Conservation (phyloP, 2,888 invertebrate species). For the Drosophila histrio region DNA sequence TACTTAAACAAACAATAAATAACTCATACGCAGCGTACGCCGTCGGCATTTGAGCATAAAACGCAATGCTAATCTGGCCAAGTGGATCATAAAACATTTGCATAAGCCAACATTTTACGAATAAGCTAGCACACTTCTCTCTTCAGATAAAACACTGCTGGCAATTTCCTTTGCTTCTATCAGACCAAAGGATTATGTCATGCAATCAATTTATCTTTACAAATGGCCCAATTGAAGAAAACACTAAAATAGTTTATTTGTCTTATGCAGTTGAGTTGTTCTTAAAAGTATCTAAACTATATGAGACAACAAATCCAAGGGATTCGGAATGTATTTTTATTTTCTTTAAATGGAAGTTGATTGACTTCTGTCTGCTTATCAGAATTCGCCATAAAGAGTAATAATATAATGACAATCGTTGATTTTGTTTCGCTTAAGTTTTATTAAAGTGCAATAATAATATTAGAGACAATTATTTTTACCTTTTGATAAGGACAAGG, state of each 20-base stretch:
- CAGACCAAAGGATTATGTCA: neutral
- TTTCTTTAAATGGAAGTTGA: no score
- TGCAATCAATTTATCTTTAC: neutral
- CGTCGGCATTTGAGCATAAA: slow-evolving; percentile 43
- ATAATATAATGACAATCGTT: no score
- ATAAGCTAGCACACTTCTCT: slow-evolving; percentile 6
- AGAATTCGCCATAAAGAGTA: no score
- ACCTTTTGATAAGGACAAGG: no score
- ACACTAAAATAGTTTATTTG: neutral
- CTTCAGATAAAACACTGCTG: neutral
- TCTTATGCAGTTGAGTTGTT: neutral
- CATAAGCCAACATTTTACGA: slow-evolving; percentile 3
- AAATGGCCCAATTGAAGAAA: neutral
- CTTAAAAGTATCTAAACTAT: no score
- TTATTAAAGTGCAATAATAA: no score
- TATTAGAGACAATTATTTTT: no score
- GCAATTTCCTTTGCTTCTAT: neutral
- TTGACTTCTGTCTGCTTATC: no score
- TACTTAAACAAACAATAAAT: slow-evolving; percentile 40
- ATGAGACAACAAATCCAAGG: no score
- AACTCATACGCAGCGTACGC: slow-evolving; percentile 64
- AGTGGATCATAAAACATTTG: slow-evolving; percentile 59
- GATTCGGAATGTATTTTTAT: no score
- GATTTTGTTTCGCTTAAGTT: no score
- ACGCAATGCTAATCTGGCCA: slow-evolving; percentile 50